phyloP scores from a whole-genome alignment of 2,113 vertebrate genomes.

The Pseudorhombus dupliciocellatus region DNA sequence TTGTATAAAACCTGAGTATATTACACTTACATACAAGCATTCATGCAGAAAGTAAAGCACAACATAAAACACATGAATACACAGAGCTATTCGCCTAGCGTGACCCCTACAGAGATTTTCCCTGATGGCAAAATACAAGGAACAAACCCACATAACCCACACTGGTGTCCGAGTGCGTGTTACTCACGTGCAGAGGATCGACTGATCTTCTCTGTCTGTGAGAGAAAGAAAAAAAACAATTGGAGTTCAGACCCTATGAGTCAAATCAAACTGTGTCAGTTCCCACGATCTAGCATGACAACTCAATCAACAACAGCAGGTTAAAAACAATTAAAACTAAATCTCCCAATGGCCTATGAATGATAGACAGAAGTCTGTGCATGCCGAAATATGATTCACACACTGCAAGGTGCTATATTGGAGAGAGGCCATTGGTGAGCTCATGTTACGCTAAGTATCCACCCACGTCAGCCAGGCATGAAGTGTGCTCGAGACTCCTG shows the following conservation, averaged over 20 bases:
- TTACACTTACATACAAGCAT: not conserved
- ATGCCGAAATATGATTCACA: conserved; percentile 25
- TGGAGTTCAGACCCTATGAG: not conserved
- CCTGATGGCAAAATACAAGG: conserved; percentile 11
- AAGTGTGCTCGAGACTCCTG: not conserved
- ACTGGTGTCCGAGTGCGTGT: not conserved
- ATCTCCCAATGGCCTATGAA: too few species aligned
- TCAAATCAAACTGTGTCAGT: not conserved
- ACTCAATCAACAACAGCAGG: not conserved
- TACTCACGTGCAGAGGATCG: conserved; percentile 95
- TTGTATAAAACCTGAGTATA: not conserved
- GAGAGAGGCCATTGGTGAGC: not conserved
- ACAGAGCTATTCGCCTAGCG: not conserved
- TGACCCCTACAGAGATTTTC: conserved; percentile 6
- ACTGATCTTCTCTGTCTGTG: conserved; percentile 91
- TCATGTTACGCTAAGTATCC: conserved; percentile 33
- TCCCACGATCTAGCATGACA: not conserved
- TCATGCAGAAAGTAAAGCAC: not conserved
- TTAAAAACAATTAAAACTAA: too few species aligned
- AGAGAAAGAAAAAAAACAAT: conserved; percentile 33
- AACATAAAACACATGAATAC: not conserved
- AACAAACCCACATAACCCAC: not conserved
- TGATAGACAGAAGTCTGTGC: not conserved
- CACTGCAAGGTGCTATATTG: not conserved
- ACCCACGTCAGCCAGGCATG: conserved; percentile 1